Evolutionary conservation across 2,113 vertebrate genomes (phyloP), one percentile per base, ranked within the genome.

Genomic region (Nansenia antarctica): DNA sequence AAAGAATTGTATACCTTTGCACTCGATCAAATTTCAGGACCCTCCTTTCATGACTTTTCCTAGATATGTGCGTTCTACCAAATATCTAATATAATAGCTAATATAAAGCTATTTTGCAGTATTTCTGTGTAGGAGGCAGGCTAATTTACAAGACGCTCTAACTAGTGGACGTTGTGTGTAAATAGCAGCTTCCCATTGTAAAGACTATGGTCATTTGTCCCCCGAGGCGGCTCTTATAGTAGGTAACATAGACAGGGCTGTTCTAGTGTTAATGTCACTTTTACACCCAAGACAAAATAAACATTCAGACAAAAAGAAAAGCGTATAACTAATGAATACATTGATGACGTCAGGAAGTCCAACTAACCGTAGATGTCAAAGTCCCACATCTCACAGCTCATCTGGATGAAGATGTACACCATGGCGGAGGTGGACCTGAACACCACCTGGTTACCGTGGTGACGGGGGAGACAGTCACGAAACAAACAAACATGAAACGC

Each of bases 311-410:
- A 30, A 64, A 24, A 8, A 14, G 58, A 64, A 24, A 8, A 14
- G 58, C 30, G 12, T 20, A 29, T 49, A 52, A 18, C 15, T 2
- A 35, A 74, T 6, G 18, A 49, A 20, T 8, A 49, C 45, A 15
- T n/a, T 49, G 15, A n/a, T 49, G 20, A 49, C 45, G 18, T 49
- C 18, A n/a, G n/a, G 8, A n/a, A 9, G 9, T 24, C 1, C 12
- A 30, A 76, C 82, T 80, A 84, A 99, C 98, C 98, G 45, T 98
- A 98, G 82, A 99, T 98, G 87, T 99, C 97, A 80, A 99, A 99
- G 90, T 99, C 96, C 98, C 98, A 99, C 97, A 99, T 99, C 90
- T 99, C 98, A 89, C 95, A 96, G 87, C 98, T 99, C 98, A 99
- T 99, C 90, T 99, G 98, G 87, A 99, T 98, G 65, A 99, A 99